Conservation (phyloP, 2,888 invertebrate species). For the Ceramica pisi region DNA sequence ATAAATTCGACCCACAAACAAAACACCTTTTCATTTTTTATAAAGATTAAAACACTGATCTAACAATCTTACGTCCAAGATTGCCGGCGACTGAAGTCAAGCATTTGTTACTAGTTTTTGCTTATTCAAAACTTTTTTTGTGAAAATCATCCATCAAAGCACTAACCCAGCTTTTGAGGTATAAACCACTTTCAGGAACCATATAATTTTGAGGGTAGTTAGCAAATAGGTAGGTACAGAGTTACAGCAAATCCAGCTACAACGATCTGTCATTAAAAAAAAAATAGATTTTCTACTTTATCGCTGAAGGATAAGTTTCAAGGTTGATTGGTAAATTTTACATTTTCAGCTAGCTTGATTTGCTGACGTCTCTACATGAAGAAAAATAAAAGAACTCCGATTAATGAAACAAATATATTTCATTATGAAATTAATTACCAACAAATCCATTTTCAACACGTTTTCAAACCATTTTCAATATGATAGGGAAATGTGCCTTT, state of each 20-base stretch:
- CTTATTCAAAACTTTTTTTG: neutral
- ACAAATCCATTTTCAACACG: slow-evolving; percentile 91
- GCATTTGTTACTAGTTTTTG: too few relatives aligned
- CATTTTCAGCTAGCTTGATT: too few relatives aligned
- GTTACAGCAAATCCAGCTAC: too few relatives aligned
- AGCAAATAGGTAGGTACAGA: neutral
- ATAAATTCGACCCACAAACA: too few relatives aligned
- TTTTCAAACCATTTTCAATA: slow-evolving; percentile 90
- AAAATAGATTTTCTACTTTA: too few relatives aligned
- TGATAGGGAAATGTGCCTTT: slow-evolving; percentile 90
- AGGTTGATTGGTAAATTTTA: too few relatives aligned
- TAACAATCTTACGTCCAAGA: neutral
- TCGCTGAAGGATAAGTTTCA: too few relatives aligned
- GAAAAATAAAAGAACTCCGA: slow-evolving; percentile 81
- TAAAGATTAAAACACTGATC: too few relatives aligned
- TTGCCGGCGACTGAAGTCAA: neutral
- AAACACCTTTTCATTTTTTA: too few relatives aligned
- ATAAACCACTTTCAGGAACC: neutral
- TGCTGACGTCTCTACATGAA: too few relatives aligned
- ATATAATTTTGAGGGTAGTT: neutral
- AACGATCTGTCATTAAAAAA: too few relatives aligned
- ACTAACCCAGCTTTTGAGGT: neutral
- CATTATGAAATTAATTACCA: slow-evolving; percentile 91
- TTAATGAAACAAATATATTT: slow-evolving; percentile 91
- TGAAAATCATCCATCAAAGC: neutral